Evolutionary conservation across 1,140 invertebrate genomes (phyloP).

Genomic region (Cydia strobilella): DNA sequence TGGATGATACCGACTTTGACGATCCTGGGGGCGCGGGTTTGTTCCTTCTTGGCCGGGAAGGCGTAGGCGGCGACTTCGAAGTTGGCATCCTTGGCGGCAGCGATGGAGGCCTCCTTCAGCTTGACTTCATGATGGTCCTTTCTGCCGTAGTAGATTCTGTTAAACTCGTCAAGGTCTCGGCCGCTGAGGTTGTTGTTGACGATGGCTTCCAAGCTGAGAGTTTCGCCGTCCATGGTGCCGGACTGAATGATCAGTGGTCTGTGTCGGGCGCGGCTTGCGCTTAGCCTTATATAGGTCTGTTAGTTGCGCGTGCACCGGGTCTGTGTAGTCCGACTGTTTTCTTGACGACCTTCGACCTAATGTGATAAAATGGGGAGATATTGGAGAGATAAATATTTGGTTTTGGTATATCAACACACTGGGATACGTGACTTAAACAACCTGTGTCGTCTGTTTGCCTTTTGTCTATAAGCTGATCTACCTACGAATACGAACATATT

Average conservation of each 20-base stretch:
- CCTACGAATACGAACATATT: not conserved
- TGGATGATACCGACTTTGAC: slow-evolving; percentile 95
- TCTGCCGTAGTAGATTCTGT: slow-evolving; percentile 89
- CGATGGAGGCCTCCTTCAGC: slow-evolving; percentile 64
- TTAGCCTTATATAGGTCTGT: slow-evolving; percentile 56
- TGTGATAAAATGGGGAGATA: slow-evolving; percentile 59
- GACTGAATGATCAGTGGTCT: slow-evolving; percentile 35
- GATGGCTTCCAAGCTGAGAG: slow-evolving; percentile 67
- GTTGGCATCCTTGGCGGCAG: slow-evolving; percentile 78
- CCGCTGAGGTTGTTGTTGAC: slow-evolving; percentile 75
- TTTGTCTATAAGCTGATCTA: slow-evolving; percentile 2
- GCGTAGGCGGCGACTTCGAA: slow-evolving; percentile 91
- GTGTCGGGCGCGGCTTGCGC: slow-evolving; percentile 48
- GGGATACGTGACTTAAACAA: slow-evolving; percentile 47
- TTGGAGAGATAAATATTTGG: slow-evolving; percentile 58
- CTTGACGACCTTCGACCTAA: slow-evolving; percentile 61
- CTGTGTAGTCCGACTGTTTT: slow-evolving; percentile 51
- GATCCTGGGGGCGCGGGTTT: slow-evolving; percentile 86
- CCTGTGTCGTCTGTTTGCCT: slow-evolving; percentile 15
- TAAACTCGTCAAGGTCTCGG: slow-evolving; percentile 86
- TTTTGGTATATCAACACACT: slow-evolving; percentile 51
- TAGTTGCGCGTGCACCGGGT: slow-evolving; percentile 42
- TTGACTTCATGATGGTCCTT: slow-evolving; percentile 62
- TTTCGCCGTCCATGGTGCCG: slow-evolving; percentile 67
- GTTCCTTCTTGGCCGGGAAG: slow-evolving; percentile 84